Evolutionary conservation across 2,113 vertebrate genomes (phyloP).

Genomic region (Panthera uncia): DNA sequence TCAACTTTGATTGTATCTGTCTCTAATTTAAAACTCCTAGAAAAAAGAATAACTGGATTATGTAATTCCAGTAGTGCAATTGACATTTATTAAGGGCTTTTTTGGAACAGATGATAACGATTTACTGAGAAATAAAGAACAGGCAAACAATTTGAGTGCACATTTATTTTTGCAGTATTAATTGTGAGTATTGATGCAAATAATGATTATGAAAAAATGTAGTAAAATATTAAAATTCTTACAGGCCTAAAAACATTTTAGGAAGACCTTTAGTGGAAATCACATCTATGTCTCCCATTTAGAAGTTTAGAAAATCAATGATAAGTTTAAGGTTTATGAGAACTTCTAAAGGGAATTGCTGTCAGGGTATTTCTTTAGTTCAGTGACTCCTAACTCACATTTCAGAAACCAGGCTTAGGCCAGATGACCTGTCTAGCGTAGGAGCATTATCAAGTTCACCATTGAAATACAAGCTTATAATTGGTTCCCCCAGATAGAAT

Average conservation of each 20-base stretch:
- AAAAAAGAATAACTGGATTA: neutral
- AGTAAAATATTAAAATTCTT: neutral
- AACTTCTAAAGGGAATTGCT: neutral
- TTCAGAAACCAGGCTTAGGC: neutral
- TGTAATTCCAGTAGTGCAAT: neutral
- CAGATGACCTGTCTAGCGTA: neutral
- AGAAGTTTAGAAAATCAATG: neutral
- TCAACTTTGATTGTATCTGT: constrained; percentile 16
- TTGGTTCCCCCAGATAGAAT: neutral
- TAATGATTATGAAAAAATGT: neutral
- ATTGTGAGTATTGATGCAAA: neutral
- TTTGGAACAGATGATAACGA: constrained; percentile 39
- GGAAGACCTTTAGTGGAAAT: constrained; percentile 15
- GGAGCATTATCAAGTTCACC: neutral
- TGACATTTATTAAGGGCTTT: constrained; percentile 45
- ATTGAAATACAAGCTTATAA: neutral
- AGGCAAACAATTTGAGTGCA: neutral
- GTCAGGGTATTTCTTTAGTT: neutral
- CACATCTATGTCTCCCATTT: neutral
- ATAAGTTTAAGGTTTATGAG: neutral
- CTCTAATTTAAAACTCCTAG: constrained; percentile 32
- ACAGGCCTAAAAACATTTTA: neutral
- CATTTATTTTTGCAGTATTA: neutral
- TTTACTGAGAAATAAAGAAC: constrained; percentile 22
- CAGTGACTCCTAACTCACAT: neutral